Base-by-base conservation (phyloP, 30 jellyfish, hydroid and myxozoan genomes). In the Catostylus mosaicus region DNA sequence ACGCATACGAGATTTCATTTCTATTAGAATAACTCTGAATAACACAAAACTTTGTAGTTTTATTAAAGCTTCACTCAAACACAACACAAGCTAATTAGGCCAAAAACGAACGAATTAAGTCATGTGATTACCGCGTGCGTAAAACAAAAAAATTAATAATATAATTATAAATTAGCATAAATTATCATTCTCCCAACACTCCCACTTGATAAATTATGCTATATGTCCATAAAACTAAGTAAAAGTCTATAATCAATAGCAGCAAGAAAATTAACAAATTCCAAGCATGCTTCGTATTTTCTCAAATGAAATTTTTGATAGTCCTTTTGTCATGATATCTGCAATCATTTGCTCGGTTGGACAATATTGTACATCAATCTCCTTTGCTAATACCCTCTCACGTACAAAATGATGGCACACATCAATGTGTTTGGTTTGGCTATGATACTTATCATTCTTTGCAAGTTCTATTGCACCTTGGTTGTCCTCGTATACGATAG, bases 1-100 rank as follows among this genome's bases (percentile, higher is more conserved):
- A 1, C 79, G 68, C 90, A 85, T 85, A 27, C 86, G 78, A n/a
- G 89, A 74, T 65, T 85, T 85, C 89, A 85, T 75, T 82, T 85
- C n/a, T n/a, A n/a, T n/a, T n/a, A n/a, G n/a, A n/a, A n/a, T n/a
- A n/a, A n/a, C n/a, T n/a, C n/a, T n/a, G n/a, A n/a, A n/a, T n/a
- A n/a, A n/a, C n/a, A n/a, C n/a, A n/a, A n/a, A n/a, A n/a, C n/a
- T n/a, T n/a, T n/a, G n/a, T n/a, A n/a, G n/a, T n/a, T n/a, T n/a
- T n/a, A n/a, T n/a, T n/a, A n/a, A n/a, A n/a, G n/a, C n/a, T n/a
- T n/a, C n/a, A n/a, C n/a, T n/a, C n/a, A n/a, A n/a, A n/a, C n/a
- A n/a, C n/a, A n/a, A n/a, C n/a, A n/a, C n/a, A n/a, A n/a, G n/a
- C n/a, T n/a, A n/a, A n/a, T n/a, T n/a, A n/a, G n/a, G n/a, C n/a